A percentile compares a stretch with the other conserved stretches of the same genome.
Conservation (phyloP, 1,140 invertebrate genomes). For the Scaptomyza hsui region DNA sequence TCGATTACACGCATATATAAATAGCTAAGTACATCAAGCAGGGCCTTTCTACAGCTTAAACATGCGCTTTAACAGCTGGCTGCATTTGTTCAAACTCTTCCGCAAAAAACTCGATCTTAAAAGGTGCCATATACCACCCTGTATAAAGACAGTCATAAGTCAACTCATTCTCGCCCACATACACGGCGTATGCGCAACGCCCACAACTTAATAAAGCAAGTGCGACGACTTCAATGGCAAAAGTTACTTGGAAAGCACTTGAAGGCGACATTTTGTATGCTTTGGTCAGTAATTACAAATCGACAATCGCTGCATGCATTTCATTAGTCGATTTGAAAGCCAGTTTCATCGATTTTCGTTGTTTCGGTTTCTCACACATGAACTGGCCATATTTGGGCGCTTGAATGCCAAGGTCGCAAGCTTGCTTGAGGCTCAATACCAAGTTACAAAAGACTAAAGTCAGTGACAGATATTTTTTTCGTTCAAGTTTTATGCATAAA, state of each 20-base stretch:
- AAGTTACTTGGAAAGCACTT: conserved; percentile 13
- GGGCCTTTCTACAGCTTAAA: conserved; percentile 42
- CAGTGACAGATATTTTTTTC: conserved; percentile 39
- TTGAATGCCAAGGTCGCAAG: conserved; percentile 73
- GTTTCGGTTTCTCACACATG: conserved; percentile 56
- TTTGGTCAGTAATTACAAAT: conserved; percentile 55
- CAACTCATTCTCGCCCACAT: conserved; percentile 19
- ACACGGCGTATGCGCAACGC: conserved; percentile 45
- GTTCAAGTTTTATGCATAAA: conserved; percentile 64
- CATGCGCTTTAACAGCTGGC: conserved; percentile 20
- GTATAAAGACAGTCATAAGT: background rate
- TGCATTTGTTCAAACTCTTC: conserved; percentile 8
- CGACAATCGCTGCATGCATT: conserved; percentile 62
- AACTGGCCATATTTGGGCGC: conserved; percentile 69
- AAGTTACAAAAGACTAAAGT: conserved; percentile 56
- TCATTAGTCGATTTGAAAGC: conserved; percentile 63
- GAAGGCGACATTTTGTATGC: conserved; percentile 13
- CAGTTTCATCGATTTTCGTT: conserved; percentile 22
- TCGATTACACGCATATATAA: conserved; percentile 20
- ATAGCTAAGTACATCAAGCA: conserved; percentile 32
- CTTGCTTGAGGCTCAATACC: conserved; percentile 48
- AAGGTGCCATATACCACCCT: background rate
- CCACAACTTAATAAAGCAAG: conserved; percentile 19
- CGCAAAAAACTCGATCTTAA: conserved; percentile 5
- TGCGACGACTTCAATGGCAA: conserved; percentile 56